Evolutionary conservation across 2,888 invertebrate genomes (phyloP).

Genomic region (Oxystoma pomonae): DNA sequence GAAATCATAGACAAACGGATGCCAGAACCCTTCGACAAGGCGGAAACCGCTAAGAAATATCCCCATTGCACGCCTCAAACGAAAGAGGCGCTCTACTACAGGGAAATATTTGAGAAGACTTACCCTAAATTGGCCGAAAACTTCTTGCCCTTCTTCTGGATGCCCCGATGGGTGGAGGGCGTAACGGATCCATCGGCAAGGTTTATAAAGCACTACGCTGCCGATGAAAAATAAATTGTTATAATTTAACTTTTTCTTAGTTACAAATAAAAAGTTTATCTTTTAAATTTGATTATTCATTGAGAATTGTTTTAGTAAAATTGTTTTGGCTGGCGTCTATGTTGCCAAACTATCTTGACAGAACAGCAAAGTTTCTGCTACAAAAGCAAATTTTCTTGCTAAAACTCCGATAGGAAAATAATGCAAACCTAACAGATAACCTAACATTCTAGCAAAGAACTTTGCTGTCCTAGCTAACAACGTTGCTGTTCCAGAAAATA

Average conservation of each 20-base stretch:
- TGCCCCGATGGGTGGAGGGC: constrained; percentile 71
- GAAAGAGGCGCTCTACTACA: constrained; percentile 74
- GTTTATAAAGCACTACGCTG: constrained; percentile 68
- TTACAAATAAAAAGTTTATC: constrained; percentile 27
- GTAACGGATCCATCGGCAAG: constrained; percentile 71
- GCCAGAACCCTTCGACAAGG: constrained; percentile 54
- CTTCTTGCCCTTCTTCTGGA: constrained; percentile 72
- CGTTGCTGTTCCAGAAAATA: too few relatives aligned
- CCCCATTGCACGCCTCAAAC: constrained; percentile 71
- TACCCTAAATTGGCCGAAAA: constrained; percentile 56
- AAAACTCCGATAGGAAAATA: too few relatives aligned
- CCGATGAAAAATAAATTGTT: constrained; percentile 39
- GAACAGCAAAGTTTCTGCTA: not conserved
- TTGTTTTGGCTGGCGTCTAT: too few relatives aligned
- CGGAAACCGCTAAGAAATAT: constrained; percentile 51
- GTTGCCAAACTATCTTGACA: too few relatives aligned
- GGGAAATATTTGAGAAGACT: constrained; percentile 63
- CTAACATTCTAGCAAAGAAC: too few relatives aligned
- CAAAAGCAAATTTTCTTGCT: too few relatives aligned
- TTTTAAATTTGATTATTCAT: not conserved
- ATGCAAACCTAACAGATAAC: too few relatives aligned
- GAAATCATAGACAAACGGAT: constrained; percentile 66
- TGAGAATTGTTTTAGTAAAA: too few relatives aligned
- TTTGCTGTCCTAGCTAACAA: too few relatives aligned
- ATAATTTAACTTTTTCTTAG: constrained; percentile 17